Percentiles rank a stretch among this genome's conserved stretches.
Evolutionary conservation across 2,797 vertebrate species (phyloP).

Genomic region (Choloepus didactylus): DNA sequence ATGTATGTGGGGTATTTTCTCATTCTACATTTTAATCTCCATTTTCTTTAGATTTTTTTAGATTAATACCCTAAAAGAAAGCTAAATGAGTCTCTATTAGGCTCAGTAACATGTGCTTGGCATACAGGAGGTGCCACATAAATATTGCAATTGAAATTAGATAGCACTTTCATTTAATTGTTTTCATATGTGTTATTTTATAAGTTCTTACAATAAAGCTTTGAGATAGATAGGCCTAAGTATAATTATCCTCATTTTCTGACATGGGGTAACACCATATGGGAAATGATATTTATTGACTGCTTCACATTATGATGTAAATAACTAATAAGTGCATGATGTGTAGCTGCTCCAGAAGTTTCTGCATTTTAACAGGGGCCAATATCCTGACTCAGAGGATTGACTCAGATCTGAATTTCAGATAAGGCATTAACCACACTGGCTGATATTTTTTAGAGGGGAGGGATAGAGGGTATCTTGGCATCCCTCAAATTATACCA

Average conservation of each 20-base stretch:
- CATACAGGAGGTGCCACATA: not conserved
- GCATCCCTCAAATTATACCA: not conserved
- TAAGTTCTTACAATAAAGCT: not conserved
- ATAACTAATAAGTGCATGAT: not conserved
- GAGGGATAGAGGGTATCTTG: not conserved
- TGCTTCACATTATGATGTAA: not conserved
- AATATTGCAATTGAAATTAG: not conserved
- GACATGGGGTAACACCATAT: not conserved
- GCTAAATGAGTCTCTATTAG: not conserved
- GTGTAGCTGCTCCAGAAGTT: not conserved
- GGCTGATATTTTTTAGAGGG: not conserved
- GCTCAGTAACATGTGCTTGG: not conserved
- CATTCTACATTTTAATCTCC: not conserved
- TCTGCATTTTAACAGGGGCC: not conserved
- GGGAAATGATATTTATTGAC: not conserved
- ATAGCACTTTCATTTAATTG: not conserved
- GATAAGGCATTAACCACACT: not conserved
- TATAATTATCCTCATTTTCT: not conserved
- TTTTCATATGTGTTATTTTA: not conserved
- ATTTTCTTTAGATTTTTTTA: not conserved
- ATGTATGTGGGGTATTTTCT: not conserved
- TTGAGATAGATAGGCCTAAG: not conserved
- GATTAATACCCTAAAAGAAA: not conserved
- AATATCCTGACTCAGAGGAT: not conserved
- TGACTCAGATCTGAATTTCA: not conserved